Base-by-base conservation (phyloP, 2,797 vertebrate species). In the Brachyalestes nurse region DNA sequence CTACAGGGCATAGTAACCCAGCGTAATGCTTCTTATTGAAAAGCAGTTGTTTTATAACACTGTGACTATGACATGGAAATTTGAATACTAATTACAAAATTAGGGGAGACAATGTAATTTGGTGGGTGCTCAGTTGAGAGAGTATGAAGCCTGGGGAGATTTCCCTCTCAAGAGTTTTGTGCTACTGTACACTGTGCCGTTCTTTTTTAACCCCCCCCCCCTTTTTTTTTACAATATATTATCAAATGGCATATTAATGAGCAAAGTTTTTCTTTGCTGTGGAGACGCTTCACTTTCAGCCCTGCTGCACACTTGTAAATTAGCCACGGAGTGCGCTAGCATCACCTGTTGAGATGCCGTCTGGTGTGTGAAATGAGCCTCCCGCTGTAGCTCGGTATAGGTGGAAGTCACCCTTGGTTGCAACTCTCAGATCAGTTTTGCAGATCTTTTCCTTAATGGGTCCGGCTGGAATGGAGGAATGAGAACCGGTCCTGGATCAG, bases 21-120 rank as follows among this genome's bases (percentile, higher is more conserved):
- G 42, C 67, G 66, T 58, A 73, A 53, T 57, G 82, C 5, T 47
- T 79, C 66, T 70, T 81, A 76, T 79, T 86, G 49, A 61, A 85
- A 84, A 80, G 53, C 66, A 80, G 65, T 78, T 66, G 77, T 77
- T 13, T 12, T 49, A 49, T 49, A 49, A 49, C 47, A 10, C 2
- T 49, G 81, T 77, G 49, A 47, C 74, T 72, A 67, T 64, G 75
- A 89, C 86, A 85, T 87, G 83, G 69, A 85, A 88, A 86, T 89
- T 83, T 82, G 81, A 87, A 88, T 89, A 83, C 86, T 87, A 88
- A 88, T 87, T 86, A 87, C 71, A 84, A 88, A 87, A 88, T 88
- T 88, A 87, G 74, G 81, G 85, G 87, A 83, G 76, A 83, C 85
- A 84, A 81, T 75, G 85, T 74, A 83, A 88, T 86, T 87, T 83